Conservation (phyloP, 2,797 vertebrate genomes). For the Poecilia gillii region DNA sequence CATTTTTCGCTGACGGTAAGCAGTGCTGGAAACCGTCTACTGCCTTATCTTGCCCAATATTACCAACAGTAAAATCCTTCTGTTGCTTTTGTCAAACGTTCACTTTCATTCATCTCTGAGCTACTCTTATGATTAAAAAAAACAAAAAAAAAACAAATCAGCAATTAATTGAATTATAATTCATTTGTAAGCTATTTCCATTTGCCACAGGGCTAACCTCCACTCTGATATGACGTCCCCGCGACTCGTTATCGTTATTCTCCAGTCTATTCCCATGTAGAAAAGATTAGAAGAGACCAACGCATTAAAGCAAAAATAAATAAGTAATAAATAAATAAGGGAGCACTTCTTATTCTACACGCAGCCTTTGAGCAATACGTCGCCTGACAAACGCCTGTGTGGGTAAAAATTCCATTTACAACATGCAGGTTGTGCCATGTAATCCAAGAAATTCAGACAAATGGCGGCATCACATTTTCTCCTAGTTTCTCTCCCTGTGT, state of each 20-base stretch:
- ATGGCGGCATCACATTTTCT: not conserved
- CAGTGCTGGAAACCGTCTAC: constrained; percentile 56
- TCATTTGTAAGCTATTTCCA: not conserved
- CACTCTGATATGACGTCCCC: not conserved
- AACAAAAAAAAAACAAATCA: not conserved
- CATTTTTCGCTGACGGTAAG: constrained; percentile 66
- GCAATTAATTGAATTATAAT: not conserved
- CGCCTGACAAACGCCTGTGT: not conserved
- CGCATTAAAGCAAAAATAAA: not conserved
- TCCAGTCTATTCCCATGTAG: not conserved
- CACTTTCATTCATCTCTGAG: not conserved
- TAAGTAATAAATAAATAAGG: not conserved
- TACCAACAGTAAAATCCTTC: constrained; percentile 20
- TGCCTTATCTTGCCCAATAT: constrained; percentile 34
- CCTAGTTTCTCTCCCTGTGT: not conserved
- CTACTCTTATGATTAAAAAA: not conserved
- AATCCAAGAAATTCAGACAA: not conserved
- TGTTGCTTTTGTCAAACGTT: not conserved
- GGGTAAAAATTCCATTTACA: not conserved
- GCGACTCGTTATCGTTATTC: not conserved
- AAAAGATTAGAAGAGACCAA: not conserved
- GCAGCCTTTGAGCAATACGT: not conserved
- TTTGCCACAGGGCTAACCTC: not conserved
- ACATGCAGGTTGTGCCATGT: not conserved
- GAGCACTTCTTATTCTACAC: not conserved